Percentiles rank a stretch among this genome's conserved stretches.
These are phyloP conservation scores for Plusia festucae DNA, from an alignment of 2,888 invertebrate species.

Conservation along the genomic window DNA sequence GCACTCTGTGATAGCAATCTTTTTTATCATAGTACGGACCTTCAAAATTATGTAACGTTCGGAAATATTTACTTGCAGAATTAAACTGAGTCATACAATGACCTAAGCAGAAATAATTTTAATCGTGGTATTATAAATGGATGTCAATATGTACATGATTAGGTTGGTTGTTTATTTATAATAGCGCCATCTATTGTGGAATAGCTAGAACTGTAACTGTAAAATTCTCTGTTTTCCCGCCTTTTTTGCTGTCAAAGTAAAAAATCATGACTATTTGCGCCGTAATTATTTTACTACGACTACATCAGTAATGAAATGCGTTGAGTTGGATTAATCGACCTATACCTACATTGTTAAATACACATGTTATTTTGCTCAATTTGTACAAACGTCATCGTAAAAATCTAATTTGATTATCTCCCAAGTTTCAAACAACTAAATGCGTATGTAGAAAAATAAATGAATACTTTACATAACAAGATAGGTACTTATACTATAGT, in stretches of 20 bases:
- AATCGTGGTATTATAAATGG: not conserved
- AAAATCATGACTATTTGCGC: not conserved
- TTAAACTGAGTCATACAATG: slow-evolving; percentile 23
- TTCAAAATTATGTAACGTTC: not conserved
- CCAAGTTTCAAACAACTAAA: not conserved
- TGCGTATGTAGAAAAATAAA: not conserved
- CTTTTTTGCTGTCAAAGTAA: slow-evolving; percentile 18
- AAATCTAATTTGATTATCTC: too few relatives aligned
- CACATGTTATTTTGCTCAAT: too few relatives aligned
- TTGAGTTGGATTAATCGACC: too few relatives aligned
- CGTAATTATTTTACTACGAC: too few relatives aligned
- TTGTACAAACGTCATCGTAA: too few relatives aligned
- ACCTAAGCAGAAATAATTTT: slow-evolving; percentile 1
- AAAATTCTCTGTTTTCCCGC: slow-evolving; percentile 9
- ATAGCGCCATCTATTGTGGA: slow-evolving; percentile 24
- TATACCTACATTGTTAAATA: too few relatives aligned
- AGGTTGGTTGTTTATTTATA: not conserved
- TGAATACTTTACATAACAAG: not conserved
- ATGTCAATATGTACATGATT: not conserved
- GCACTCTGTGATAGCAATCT: slow-evolving; percentile 10
- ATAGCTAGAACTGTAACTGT: not conserved
- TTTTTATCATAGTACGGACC: not conserved
- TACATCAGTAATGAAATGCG: too few relatives aligned
- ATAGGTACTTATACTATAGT: too few relatives aligned
- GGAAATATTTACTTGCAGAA: not conserved